These are phyloP conservation scores for Ectemnius lituratus DNA, from an alignment of 2,888 invertebrate genomes.

Conservation along the genomic window DNA sequence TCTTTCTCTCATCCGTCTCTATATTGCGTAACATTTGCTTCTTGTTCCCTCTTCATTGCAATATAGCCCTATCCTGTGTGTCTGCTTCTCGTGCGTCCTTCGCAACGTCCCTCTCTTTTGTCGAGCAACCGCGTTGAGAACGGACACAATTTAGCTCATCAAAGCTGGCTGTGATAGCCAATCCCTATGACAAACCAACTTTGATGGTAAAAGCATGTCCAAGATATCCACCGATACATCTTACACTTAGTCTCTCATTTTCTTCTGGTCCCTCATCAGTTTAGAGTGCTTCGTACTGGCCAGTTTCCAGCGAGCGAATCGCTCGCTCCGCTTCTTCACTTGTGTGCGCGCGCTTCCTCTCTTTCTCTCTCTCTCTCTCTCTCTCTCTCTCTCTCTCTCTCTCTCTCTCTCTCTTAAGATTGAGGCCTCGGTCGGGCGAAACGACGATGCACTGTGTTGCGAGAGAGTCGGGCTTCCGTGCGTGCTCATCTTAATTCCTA, in stretches of 20 bases:
- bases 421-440: not conserved
- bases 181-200: conserved; percentile 90
- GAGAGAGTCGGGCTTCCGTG: not conserved
- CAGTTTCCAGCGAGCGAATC: not conserved
- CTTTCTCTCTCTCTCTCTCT: too few relatives aligned
- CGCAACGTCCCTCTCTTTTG: conserved; percentile 32
- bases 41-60: conserved; percentile 17
- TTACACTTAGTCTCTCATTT: not conserved
- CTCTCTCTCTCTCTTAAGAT: too few relatives aligned
- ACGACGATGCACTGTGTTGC: too few relatives aligned
- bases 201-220: conserved; percentile 85
- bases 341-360: not conserved
- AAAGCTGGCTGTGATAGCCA: conserved; percentile 97
- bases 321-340: not conserved
- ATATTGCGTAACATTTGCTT: not conserved
- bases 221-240: conserved; percentile 17
- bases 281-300: not conserved
- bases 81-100: conserved; percentile 14
- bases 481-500: not conserved
- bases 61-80: conserved; percentile 7
- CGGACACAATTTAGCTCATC: conserved; percentile 89
- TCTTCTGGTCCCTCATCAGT: not conserved
- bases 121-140: conserved; percentile 55
- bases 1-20: not conserved
- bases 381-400: too few relatives aligned